Evolutionary conservation across 1,140 invertebrate species (phyloP).

Genomic region (Dreissena rostriformis): DNA sequence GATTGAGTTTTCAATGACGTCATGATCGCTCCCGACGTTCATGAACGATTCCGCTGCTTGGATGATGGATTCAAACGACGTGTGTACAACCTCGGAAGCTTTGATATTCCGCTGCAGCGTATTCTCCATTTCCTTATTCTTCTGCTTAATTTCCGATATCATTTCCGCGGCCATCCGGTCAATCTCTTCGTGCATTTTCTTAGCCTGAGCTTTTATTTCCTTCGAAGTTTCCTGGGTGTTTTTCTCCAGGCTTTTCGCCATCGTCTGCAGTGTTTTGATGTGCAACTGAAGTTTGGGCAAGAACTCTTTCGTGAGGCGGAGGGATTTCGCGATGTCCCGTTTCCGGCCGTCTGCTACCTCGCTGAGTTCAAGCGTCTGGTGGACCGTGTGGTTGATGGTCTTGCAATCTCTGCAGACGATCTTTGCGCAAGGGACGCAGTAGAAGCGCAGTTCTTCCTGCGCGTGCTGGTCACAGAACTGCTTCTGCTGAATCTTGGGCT

Average conservation of each 20-base stretch:
- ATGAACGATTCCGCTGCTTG: constrained; percentile 45
- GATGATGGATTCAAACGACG: constrained; percentile 51
- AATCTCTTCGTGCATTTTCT: constrained; percentile 49
- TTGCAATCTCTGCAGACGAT: constrained; percentile 55
- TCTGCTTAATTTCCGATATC: constrained; percentile 56
- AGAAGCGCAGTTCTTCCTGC: constrained; percentile 52
- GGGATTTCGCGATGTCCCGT: constrained; percentile 47
- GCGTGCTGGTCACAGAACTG: constrained; percentile 45
- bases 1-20: constrained; percentile 55
- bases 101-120: constrained; percentile 43
- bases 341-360: constrained; percentile 44
- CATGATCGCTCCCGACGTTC: constrained; percentile 53
- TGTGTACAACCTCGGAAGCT: constrained; percentile 38
- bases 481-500: constrained; percentile 54
- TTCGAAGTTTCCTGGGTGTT: constrained; percentile 55
- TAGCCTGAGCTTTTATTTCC: constrained; percentile 49
- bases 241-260: constrained; percentile 41
- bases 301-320: constrained; percentile 32
- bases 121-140: constrained; percentile 57
- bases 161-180: constrained; percentile 54
- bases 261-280: constrained; percentile 38
- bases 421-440: constrained; percentile 54
- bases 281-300: constrained; percentile 42
- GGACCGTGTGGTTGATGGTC: constrained; percentile 50
- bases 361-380: constrained; percentile 48